Percentiles rank a stretch among this genome's conserved stretches.
phyloP scores from a whole-genome alignment of 30 jellyfish, hydroid and myxozoan genomes.

The Aurelia coerulea region DNA sequence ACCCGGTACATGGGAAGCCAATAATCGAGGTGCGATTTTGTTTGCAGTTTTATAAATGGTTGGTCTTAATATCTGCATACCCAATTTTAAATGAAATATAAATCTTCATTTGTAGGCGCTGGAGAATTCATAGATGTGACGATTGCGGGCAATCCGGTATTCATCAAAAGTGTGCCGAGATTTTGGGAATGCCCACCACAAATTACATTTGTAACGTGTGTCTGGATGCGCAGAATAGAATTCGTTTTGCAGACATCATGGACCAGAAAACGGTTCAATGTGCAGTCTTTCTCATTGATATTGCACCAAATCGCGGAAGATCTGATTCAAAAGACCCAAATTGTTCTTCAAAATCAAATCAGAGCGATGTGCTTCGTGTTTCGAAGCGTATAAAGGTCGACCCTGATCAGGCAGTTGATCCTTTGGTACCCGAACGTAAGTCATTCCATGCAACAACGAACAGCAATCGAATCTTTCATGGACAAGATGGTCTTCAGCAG shows the following conservation, averaged over 20 bases:
- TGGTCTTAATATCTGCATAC: background rate
- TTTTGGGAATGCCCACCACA: background rate
- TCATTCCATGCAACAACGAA: too few species aligned
- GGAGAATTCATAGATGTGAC: slow-evolving; percentile 63
- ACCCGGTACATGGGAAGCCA: too few species aligned
- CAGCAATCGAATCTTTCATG: too few species aligned
- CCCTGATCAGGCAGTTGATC: too few species aligned
- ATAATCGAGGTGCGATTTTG: too few species aligned
- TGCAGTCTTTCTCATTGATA: slow-evolving; percentile 10
- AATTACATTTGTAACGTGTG: slow-evolving; percentile 5
- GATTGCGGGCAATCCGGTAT: slow-evolving; percentile 75
- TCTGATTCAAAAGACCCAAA: too few species aligned
- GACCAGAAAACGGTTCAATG: slow-evolving; percentile 2
- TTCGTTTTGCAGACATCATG: slow-evolving; percentile 5
- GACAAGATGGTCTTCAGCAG: too few species aligned
- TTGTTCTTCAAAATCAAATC: too few species aligned
- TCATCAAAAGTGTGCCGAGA: slow-evolving; percentile 56
- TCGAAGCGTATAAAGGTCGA: too few species aligned
- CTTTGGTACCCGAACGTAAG: too few species aligned
- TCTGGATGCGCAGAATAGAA: background rate
- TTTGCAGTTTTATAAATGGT: background rate
- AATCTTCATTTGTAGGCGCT: slow-evolving; percentile 21
- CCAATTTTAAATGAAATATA: background rate
- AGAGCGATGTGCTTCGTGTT: too few species aligned
- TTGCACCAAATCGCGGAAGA: too few species aligned